Base-by-base conservation (phyloP, 2,113 vertebrate genomes). In the Syrmaticus mikado region DNA sequence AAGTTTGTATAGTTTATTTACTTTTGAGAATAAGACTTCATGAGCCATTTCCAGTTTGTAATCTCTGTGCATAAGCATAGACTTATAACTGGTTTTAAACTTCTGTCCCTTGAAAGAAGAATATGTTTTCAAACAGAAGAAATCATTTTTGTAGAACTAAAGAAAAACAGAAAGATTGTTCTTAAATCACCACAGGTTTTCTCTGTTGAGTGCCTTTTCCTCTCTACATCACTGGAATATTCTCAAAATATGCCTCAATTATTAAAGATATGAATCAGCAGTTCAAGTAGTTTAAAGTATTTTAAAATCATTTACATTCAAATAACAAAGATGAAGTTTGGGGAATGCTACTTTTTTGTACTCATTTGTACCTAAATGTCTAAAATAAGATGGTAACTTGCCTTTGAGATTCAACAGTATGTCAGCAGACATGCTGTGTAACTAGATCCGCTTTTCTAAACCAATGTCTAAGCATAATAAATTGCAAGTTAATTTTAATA, bases 401-500 rank as follows among this genome's bases (percentile, higher is more conserved):
- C 15, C 22, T 68, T 71, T 68, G 87, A 68, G 22, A 32, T 80
- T 75, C 48, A 80, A 89, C 18, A 61, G 4, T 53, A 50, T 82
- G 40, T 76, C 55, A 92, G 52, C 18, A 85, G 10, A 74, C 8
- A 60, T 20, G 21, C 14, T 68, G 8, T 61, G 87, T 90, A 80
- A 48, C 17, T 67, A 1, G 1, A 41, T 27, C 36, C 0, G 0
- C 4, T 77, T 94, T 85, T 87, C 60, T 82, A 36, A 90, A 71
- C 6, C 7, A 13, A 30, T 70, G 11, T 41, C 58, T 74, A 87
- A 64, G 10, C n/a, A 76, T 62, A 93, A 76, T 82, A 77, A 91
- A 92, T 65, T 77, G 8, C 19, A 87, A 38, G 18, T 46, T 79
- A 91, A 89, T 93, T 96, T 86, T 90, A 86, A 50, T 68, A 80